Evolutionary conservation across 2,797 vertebrate species (phyloP).

Genomic region (Apogon talboti): DNA sequence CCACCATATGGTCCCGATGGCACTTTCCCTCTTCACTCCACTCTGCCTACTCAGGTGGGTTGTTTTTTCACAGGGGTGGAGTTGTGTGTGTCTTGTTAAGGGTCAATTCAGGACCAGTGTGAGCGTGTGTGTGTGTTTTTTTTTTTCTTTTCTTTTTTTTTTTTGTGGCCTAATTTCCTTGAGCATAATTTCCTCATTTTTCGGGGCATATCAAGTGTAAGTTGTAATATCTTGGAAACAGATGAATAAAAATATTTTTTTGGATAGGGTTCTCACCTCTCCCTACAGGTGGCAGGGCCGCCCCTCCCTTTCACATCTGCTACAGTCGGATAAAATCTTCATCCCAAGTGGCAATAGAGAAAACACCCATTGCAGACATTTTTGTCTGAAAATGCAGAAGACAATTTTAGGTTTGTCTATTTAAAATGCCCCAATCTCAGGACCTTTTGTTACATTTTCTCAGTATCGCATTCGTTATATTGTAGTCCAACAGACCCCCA

Average conservation of each 20-base stretch:
- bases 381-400: slow-evolving; percentile 35
- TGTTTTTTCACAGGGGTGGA: slow-evolving; percentile 62
- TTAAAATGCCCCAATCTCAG: slow-evolving; percentile 58
- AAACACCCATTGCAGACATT: slow-evolving; percentile 25
- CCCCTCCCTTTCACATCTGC: slow-evolving; percentile 70
- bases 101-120: slow-evolving; percentile 36
- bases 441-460: slow-evolving; percentile 63
- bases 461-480: slow-evolving; percentile 67
- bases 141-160: too few species aligned
- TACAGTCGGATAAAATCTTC: slow-evolving; percentile 66
- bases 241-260: slow-evolving; percentile 49
- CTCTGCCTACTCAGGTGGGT: slow-evolving; percentile 54
- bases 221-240: slow-evolving; percentile 28
- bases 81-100: slow-evolving; percentile 38
- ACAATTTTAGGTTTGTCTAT: slow-evolving; percentile 56
- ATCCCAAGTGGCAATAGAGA: slow-evolving; percentile 36
- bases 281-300: slow-evolving; percentile 52
- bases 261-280: slow-evolving; percentile 53
- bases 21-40: slow-evolving; percentile 48
- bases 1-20: slow-evolving; percentile 81
- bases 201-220: background rate
- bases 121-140: background rate
- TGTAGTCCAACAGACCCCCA: slow-evolving; percentile 76
- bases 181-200: slow-evolving; percentile 17
- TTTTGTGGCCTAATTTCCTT: slow-evolving; percentile 3